Percentiles rank a stretch among this genome's conserved stretches.
Conservation (phyloP, 2,888 invertebrate genomes). For the Stictocephala bisonia region DNA sequence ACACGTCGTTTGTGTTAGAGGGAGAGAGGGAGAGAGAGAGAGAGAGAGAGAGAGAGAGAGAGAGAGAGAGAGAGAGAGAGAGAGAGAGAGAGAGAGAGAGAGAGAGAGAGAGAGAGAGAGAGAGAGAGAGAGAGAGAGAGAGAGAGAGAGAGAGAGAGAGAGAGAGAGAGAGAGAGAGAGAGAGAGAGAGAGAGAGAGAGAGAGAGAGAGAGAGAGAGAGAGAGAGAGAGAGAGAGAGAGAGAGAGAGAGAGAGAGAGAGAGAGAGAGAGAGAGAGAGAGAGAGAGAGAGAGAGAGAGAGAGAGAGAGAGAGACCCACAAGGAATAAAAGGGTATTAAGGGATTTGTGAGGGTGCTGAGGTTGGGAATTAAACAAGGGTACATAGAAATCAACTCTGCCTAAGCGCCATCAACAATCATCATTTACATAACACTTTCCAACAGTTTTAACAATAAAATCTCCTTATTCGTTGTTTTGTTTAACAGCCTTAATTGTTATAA, state of each 20-base stretch:
- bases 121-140: conserved; percentile 13
- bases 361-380: too few relatives aligned
- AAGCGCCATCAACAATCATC: too few relatives aligned
- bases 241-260: conserved; percentile 13
- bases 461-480: too few relatives aligned
- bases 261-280: conserved; percentile 13
- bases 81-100: background rate
- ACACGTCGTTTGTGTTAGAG: too few relatives aligned
- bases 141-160: conserved; percentile 13
- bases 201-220: conserved; percentile 13
- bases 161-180: conserved; percentile 13
- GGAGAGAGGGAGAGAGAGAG: background rate
- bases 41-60: background rate
- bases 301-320: too few relatives aligned
- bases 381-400: too few relatives aligned
- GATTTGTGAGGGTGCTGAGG: too few relatives aligned
- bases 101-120: background rate
- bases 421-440: too few relatives aligned
- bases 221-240: conserved; percentile 13
- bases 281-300: conserved; percentile 13
- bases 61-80: background rate
- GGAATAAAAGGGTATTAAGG: background rate
- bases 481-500: too few relatives aligned
- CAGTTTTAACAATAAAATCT: too few relatives aligned
- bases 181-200: conserved; percentile 13